Evolutionary conservation across 2,888 invertebrate species (phyloP).

Genomic region (Erebia ligea): DNA sequence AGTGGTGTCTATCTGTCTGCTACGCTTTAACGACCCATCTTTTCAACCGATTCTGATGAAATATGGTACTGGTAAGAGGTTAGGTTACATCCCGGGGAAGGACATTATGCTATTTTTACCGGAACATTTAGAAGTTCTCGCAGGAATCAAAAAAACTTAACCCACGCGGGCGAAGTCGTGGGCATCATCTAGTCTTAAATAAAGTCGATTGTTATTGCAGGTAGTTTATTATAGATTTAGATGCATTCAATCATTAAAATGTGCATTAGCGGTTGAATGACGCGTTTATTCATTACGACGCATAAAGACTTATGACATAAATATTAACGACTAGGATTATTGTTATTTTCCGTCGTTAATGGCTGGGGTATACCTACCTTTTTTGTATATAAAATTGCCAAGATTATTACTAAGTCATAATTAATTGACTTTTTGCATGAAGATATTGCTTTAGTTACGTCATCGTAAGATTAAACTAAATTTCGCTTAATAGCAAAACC

Average conservation of each 20-base stretch:
- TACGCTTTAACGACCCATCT: too few species aligned
- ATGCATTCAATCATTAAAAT: slow-evolving; percentile 5
- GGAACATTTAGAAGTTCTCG: background rate
- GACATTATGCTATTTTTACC: too few species aligned
- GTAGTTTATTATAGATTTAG: slow-evolving; percentile 1
- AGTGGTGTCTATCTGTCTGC: too few species aligned
- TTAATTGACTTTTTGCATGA: slow-evolving; percentile 32
- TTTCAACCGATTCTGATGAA: too few species aligned
- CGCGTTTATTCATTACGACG: slow-evolving; percentile 10
- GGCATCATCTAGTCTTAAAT: background rate
- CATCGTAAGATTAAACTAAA: slow-evolving; percentile 24
- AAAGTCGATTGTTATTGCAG: background rate
- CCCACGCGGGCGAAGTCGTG: too few species aligned
- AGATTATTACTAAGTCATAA: slow-evolving; percentile 32
- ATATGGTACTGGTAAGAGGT: too few species aligned
- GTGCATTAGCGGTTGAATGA: slow-evolving; percentile 8
- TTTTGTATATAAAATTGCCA: slow-evolving; percentile 29
- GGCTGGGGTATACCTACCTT: slow-evolving; percentile 3
- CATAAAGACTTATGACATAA: slow-evolving; percentile 5
- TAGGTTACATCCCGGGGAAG: too few species aligned
- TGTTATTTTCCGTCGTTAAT: slow-evolving; percentile 9
- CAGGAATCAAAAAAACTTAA: background rate
- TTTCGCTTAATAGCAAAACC: slow-evolving; percentile 23
- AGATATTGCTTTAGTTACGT: slow-evolving; percentile 26
- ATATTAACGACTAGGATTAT: slow-evolving; percentile 2